Conservation (phyloP, 2,888 invertebrate genomes). For the Bombylius discolor region DNA sequence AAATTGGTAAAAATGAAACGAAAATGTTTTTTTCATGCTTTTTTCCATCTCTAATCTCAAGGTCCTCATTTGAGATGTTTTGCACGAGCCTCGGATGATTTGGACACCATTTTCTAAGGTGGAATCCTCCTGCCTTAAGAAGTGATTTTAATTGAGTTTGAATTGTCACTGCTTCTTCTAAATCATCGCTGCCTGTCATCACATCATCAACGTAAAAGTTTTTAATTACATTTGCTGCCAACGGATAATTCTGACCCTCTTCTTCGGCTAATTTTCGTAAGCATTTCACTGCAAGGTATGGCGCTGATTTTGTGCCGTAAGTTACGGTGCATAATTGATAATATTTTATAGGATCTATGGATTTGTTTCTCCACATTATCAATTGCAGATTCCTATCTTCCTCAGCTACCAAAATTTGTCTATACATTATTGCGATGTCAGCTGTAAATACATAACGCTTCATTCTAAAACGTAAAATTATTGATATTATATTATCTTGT, state of each 20-base stretch:
- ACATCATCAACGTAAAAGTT: too few relatives aligned
- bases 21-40: not conserved
- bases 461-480: not conserved
- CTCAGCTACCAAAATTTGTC: conserved; percentile 1
- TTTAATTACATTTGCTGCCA: not conserved
- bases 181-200: too few relatives aligned
- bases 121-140: conserved; percentile 5
- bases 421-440: conserved; percentile 11
- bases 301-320: conserved; percentile 8
- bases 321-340: conserved; percentile 2
- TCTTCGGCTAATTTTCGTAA: conserved; percentile 11
- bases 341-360: conserved; percentile 1
- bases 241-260: conserved; percentile 8
- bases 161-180: conserved; percentile 4
- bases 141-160: conserved; percentile 3
- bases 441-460: not conserved
- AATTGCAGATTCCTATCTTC: conserved; percentile 6
- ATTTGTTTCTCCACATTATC: conserved; percentile 8
- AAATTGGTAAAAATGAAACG: too few relatives aligned
- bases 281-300: conserved; percentile 1
- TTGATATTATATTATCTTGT: not conserved
- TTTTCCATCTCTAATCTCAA: not conserved
- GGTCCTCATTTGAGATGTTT: not conserved
- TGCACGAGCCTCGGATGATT: conserved; percentile 3
- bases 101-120: conserved; percentile 7